These are phyloP conservation scores for Drosophila meridiana DNA, from an alignment of 2,888 invertebrate species.

Conservation along the genomic window DNA sequence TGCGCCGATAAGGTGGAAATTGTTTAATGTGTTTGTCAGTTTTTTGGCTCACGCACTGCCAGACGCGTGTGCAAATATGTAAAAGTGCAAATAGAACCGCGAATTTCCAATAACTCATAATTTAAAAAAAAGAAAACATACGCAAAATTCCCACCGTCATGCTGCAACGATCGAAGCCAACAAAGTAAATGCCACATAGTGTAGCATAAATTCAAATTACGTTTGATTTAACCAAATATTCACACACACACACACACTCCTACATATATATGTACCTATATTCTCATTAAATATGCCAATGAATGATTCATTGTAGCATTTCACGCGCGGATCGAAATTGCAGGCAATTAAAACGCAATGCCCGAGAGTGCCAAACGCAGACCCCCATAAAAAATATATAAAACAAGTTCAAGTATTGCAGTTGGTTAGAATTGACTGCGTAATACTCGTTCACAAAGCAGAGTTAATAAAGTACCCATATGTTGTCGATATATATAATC, in stretches of 20 bases:
- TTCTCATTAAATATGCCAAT: conserved; percentile 28
- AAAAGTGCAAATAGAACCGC: conserved; percentile 6
- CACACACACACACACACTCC: not conserved
- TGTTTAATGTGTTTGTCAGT: conserved; percentile 65
- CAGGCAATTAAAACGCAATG: conserved; percentile 43
- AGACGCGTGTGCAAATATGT: conserved; percentile 41
- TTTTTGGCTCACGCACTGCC: conserved; percentile 39
- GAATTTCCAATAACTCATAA: conserved; percentile 59
- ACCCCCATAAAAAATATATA: conserved; percentile 14
- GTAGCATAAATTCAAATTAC: conserved; percentile 64
- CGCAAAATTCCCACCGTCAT: conserved; percentile 31
- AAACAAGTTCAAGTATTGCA: not conserved
- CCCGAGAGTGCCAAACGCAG: conserved; percentile 29
- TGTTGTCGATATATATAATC: not conserved
- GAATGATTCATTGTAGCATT: conserved; percentile 39
- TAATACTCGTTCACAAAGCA: not conserved
- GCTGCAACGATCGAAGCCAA: conserved; percentile 46
- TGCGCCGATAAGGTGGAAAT: conserved; percentile 68
- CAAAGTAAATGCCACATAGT: conserved; percentile 61
- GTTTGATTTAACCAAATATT: conserved; percentile 41
- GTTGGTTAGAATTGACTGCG: not conserved
- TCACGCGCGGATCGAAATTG: conserved; percentile 34
- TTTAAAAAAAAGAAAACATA: conserved; percentile 21
- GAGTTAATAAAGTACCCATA: not conserved
- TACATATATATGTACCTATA: not conserved